These are phyloP conservation scores for Sphyrna mokarran DNA, from an alignment of 2,113 vertebrate genomes.

Conservation along the genomic window DNA sequence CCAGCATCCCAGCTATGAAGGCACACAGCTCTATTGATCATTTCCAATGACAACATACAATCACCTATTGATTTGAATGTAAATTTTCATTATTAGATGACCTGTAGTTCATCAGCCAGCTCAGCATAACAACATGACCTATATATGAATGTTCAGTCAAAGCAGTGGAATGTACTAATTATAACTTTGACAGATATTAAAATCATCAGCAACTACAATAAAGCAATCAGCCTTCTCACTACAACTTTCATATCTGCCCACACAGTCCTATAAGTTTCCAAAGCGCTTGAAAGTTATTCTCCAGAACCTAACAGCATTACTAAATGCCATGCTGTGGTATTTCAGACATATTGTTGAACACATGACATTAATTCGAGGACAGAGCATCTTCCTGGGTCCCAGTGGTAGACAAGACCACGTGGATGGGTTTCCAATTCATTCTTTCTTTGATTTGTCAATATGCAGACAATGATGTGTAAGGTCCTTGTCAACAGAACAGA, in stretches of 20 bases:
- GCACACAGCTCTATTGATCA: background rate
- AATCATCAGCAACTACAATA: conserved; percentile 2
- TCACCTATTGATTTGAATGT: background rate
- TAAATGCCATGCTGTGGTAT: background rate
- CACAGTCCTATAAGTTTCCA: background rate
- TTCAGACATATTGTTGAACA: too few species aligned
- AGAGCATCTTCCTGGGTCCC: background rate
- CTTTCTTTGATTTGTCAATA: background rate
- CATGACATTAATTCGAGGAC: background rate
- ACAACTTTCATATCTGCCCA: background rate
- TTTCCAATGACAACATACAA: background rate
- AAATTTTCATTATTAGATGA: background rate
- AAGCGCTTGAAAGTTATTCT: background rate
- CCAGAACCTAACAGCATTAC: background rate
- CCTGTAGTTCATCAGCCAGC: background rate
- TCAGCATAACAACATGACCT: background rate
- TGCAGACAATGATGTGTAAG: background rate
- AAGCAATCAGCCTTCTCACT: background rate
- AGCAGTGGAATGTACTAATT: background rate
- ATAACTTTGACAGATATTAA: background rate
- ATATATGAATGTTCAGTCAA: background rate
- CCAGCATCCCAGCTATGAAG: background rate
- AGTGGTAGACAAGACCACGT: background rate
- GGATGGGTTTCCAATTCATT: background rate
- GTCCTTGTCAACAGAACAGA: background rate